phyloP scores from a whole-genome alignment of 2,888 invertebrate genomes.

The Rotaria magnacalcarata region DNA sequence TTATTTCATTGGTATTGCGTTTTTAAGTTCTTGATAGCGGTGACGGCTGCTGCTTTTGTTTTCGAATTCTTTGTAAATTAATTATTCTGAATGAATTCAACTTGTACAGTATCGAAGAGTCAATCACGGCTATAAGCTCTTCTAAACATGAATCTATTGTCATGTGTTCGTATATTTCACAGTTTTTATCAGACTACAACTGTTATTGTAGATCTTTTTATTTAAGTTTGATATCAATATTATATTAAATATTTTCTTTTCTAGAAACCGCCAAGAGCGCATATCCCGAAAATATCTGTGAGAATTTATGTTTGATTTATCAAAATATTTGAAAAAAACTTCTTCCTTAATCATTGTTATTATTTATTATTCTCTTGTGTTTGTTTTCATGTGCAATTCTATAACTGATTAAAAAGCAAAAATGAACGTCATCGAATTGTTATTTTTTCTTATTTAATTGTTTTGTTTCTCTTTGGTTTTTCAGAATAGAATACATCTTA shows the following conservation, averaged over 20 bases:
- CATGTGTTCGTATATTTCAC: too few species aligned
- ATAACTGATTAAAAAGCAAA: not conserved
- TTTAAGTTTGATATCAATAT: too few species aligned
- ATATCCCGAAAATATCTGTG: not conserved
- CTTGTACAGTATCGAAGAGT: too few species aligned
- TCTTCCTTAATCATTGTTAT: not conserved
- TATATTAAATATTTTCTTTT: not conserved
- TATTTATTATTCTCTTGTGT: not conserved
- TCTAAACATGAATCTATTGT: too few species aligned
- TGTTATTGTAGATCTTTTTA: too few species aligned
- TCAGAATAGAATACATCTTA: not conserved
- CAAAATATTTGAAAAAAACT: not conserved
- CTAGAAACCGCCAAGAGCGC: constrained; percentile 22
- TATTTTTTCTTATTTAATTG: not conserved
- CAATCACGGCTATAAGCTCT: too few species aligned
- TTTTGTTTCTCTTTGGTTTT: not conserved
- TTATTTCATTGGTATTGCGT: too few species aligned
- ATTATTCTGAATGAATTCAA: too few species aligned
- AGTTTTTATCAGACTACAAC: too few species aligned
- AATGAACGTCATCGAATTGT: not conserved
- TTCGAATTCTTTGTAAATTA: too few species aligned
- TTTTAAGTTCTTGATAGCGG: too few species aligned
- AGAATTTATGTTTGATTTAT: not conserved
- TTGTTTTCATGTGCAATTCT: not conserved
- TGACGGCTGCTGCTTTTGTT: too few species aligned